Conservation (phyloP, 1,140 invertebrate genomes). For the Maconellicoccus hirsutus region DNA sequence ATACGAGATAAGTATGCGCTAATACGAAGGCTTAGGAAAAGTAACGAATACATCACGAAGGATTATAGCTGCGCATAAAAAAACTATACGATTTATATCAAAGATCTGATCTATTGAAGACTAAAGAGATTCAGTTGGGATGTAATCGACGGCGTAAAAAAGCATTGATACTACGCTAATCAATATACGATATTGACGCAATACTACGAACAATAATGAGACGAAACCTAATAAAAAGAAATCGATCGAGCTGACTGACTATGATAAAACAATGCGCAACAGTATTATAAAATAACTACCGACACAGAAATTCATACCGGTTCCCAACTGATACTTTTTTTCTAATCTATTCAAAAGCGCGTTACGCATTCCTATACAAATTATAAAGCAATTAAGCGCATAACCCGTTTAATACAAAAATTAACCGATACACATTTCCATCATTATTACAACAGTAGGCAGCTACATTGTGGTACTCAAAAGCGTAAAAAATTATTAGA, state of each 20-base stretch:
- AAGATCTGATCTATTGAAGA: too few relatives aligned
- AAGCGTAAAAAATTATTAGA: not conserved
- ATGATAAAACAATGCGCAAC: not conserved
- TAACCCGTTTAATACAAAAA: conserved; percentile 6
- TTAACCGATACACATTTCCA: conserved; percentile 10
- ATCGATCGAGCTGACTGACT: not conserved
- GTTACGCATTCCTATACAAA: conserved; percentile 21
- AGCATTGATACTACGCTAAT: too few relatives aligned
- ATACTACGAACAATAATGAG: not conserved
- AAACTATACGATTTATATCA: too few relatives aligned
- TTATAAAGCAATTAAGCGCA: conserved; percentile 14
- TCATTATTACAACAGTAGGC: conserved; percentile 3
- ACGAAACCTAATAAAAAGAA: not conserved
- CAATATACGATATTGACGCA: not conserved
- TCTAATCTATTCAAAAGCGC: not conserved
- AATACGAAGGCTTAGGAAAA: too few relatives aligned
- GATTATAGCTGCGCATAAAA: too few relatives aligned
- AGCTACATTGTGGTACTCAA: not conserved
- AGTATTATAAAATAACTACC: not conserved
- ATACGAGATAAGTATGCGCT: not conserved
- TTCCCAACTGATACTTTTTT: conserved; percentile 13
- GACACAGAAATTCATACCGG: conserved; percentile 3
- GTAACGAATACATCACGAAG: too few relatives aligned
- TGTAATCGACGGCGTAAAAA: too few relatives aligned
- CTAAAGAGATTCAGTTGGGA: too few relatives aligned